A percentile compares a stretch with the other conserved stretches of the same genome.
Conservation (phyloP, 2,797 vertebrate species). For the Odontamblyopus rebecca region DNA sequence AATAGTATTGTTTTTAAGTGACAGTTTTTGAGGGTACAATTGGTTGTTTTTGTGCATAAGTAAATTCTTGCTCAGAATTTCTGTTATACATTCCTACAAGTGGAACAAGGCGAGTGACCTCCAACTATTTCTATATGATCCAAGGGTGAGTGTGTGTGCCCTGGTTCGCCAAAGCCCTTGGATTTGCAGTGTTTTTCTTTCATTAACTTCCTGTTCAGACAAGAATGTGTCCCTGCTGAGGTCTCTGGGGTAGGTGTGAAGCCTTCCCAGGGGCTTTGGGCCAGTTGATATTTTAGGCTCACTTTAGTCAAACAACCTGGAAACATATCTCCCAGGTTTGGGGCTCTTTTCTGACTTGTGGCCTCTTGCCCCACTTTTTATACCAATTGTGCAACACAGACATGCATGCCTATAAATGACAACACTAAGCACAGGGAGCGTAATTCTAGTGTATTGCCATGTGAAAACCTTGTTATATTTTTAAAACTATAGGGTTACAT, state of each 20-base stretch:
- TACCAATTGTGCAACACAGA: background rate
- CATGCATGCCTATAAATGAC: background rate
- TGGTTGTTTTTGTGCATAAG: conserved; percentile 33
- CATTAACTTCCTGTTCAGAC: conserved; percentile 78
- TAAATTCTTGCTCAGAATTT: conserved; percentile 55
- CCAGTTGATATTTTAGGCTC: conserved; percentile 30
- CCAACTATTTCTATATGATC: conserved; percentile 19
- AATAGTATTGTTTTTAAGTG: background rate
- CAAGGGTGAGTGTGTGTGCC: conserved; percentile 32
- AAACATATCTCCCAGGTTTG: conserved; percentile 5
- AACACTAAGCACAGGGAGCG: background rate
- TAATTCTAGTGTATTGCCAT: background rate
- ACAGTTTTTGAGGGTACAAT: background rate
- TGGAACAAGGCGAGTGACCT: conserved; percentile 49
- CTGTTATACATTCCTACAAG: conserved; percentile 57
- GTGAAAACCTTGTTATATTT: background rate
- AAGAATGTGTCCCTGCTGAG: conserved; percentile 78
- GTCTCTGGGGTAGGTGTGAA: conserved; percentile 72
- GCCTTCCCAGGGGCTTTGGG: conserved; percentile 60
- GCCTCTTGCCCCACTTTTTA: conserved; percentile 1
- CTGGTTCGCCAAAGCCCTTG: conserved; percentile 64
- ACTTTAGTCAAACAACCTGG: conserved; percentile 10
- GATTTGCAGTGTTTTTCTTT: conserved; percentile 83
- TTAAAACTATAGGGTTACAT: background rate
- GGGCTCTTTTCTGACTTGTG: conserved; percentile 7